Base-by-base conservation (phyloP, 1,140 invertebrate species). In the Cephus cinctus region DNA sequence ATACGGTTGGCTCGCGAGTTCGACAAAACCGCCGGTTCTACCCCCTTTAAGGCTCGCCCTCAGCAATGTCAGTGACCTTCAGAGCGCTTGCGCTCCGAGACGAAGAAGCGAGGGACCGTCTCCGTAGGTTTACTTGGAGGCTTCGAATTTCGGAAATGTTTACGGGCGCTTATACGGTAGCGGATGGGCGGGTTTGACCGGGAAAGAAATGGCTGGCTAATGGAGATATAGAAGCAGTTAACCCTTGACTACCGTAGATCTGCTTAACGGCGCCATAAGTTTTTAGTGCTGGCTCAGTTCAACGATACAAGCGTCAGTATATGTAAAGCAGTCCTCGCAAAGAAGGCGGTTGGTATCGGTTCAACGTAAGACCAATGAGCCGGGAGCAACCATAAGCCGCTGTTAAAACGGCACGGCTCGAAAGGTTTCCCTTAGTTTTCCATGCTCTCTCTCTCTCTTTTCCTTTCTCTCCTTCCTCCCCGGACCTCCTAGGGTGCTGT, bases 201-300 rank as follows among this genome's bases (percentile, higher is more conserved):
- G 6, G 6, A 27, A 27, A 6, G 25, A 6, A 6, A n/a, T n/a
- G 25, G 25, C 25, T 6, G 6, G 25, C 6, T 27, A n/a, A n/a
- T 27, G 25, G n/a, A 27, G 25, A 27, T 27, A 27, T 27, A 27
- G 25, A 8, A 27, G 25, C 25, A 27, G 25, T 27, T 27, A 27
- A 27, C 25, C 25, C 25, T 5, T 21, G 39, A 4, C 39, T 18
- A 40, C 3, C 4, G 2, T 1, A n/a, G 20, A 47, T 36, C 18
- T 6, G 44, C 23, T 47, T 39, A 47, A 47, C 44, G 16, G 44
- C 44, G 27, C 34, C 35, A 40, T 47, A 47, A 39, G 35, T 47
- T 47, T 47, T 47, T 38, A 18, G 14, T 16, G 3, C 11, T 6
- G 6, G 4, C 14, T 20, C 25, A 27, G 6, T 27, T 27, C 25